phyloP scores from a whole-genome alignment of 2,888 invertebrate species.

The Norana najaformis region DNA sequence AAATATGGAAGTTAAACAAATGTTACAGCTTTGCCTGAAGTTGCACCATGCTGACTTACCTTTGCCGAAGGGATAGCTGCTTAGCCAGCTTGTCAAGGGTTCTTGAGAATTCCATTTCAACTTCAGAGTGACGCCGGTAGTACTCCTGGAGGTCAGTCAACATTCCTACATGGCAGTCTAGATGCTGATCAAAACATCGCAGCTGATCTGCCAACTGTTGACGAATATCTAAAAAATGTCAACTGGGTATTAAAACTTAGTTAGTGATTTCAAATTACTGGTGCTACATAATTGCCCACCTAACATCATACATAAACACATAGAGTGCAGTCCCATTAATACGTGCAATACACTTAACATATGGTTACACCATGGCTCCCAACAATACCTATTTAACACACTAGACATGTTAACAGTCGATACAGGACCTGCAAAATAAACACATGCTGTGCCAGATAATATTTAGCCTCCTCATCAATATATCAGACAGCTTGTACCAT shows the following conservation, averaged over 20 bases:
- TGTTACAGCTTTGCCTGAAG: neutral
- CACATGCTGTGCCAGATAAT: too few species aligned
- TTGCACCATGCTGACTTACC: slow-evolving; percentile 67
- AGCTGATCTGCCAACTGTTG: slow-evolving; percentile 90
- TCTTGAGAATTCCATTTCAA: slow-evolving; percentile 89
- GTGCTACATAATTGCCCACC: neutral
- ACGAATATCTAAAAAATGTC: slow-evolving; percentile 78
- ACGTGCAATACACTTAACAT: too few species aligned
- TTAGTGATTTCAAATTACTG: neutral
- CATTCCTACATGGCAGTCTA: slow-evolving; percentile 76
- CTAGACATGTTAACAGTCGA: too few species aligned
- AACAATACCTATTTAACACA: too few species aligned
- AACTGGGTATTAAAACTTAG: neutral
- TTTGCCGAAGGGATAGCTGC: slow-evolving; percentile 77
- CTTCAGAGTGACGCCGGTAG: slow-evolving; percentile 75
- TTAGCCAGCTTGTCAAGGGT: slow-evolving; percentile 90
- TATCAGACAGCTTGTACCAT: too few species aligned
- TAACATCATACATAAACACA: too few species aligned
- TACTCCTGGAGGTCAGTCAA: slow-evolving; percentile 64
- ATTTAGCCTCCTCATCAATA: too few species aligned
- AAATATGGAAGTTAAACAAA: neutral
- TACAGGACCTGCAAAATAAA: too few species aligned
- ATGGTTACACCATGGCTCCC: too few species aligned
- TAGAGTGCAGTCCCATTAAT: too few species aligned
- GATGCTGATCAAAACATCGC: slow-evolving; percentile 86